Percentiles rank a stretch among this genome's conserved stretches.
Evolutionary conservation across 2,797 vertebrate genomes (phyloP).

Genomic region (Trichosurus vulpecula): DNA sequence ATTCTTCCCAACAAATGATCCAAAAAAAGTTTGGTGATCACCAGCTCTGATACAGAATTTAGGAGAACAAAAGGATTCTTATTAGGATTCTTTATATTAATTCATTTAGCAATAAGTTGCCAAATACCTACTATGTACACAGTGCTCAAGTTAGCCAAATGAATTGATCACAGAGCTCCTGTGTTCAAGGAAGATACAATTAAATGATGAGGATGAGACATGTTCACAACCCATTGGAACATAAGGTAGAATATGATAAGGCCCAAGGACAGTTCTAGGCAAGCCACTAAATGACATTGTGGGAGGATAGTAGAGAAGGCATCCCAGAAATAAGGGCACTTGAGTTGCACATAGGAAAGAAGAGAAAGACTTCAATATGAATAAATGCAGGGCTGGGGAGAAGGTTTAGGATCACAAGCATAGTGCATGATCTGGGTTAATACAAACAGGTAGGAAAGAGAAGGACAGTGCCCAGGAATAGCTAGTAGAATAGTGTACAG

Average conservation of each 20-base stretch:
- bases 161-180: not conserved
- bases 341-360: too few species aligned
- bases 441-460: not conserved
- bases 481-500: not conserved
- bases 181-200: not conserved
- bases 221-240: not conserved
- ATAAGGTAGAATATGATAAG: not conserved
- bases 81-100: too few species aligned
- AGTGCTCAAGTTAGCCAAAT: not conserved
- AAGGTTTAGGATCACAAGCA: not conserved
- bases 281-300: not conserved
- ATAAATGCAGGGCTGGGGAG: not conserved
- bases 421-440: not conserved
- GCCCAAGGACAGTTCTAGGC: not conserved
- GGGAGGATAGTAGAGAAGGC: not conserved
- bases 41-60: not conserved
- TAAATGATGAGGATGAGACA: not conserved
- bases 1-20: not conserved
- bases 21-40: not conserved
- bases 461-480: not conserved
- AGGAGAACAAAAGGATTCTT: not conserved
- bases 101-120: not conserved
- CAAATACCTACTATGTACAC: not conserved
- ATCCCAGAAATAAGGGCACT: not conserved
- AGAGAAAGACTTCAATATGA: not conserved